These are phyloP conservation scores for Fistularia tabacaria DNA, from an alignment of 2,797 vertebrate species.

Conservation along the genomic window DNA sequence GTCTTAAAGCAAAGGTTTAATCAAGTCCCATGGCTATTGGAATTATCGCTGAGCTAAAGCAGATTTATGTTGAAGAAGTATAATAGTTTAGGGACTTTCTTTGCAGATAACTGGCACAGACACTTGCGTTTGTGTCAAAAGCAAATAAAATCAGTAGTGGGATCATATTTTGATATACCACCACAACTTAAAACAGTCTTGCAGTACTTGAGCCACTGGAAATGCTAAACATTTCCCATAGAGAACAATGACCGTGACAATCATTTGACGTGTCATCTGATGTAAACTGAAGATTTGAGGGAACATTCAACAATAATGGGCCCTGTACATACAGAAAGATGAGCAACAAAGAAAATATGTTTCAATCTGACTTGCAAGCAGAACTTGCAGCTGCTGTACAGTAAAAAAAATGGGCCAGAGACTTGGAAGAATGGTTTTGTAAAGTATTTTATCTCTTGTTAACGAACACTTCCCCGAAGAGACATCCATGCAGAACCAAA, in stretches of 20 bases:
- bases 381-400: too few species aligned
- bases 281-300: neutral
- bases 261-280: too few species aligned
- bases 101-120: conserved; percentile 44
- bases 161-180: conserved; percentile 37
- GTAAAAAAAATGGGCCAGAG: too few species aligned
- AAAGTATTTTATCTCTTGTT: too few species aligned
- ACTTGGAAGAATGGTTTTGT: too few species aligned
- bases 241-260: conserved; percentile 37
- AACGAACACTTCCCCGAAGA: too few species aligned
- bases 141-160: conserved; percentile 38
- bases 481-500: too few species aligned
- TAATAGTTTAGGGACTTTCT: conserved; percentile 50
- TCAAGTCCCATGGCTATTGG: conserved; percentile 64
- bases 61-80: conserved; percentile 59
- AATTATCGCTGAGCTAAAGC: conserved; percentile 69
- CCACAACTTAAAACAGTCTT: conserved; percentile 20
- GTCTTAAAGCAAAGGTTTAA: conserved; percentile 71
- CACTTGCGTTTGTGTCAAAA: conserved; percentile 43
- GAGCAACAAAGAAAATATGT: too few species aligned
- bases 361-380: too few species aligned
- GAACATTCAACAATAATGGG: neutral
- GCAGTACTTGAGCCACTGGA: conserved; percentile 39
- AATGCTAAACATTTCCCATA: conserved; percentile 35
- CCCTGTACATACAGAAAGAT: neutral